Base-by-base conservation (phyloP, 2,888 invertebrate genomes). In the Drosophila fulvimacula region DNA sequence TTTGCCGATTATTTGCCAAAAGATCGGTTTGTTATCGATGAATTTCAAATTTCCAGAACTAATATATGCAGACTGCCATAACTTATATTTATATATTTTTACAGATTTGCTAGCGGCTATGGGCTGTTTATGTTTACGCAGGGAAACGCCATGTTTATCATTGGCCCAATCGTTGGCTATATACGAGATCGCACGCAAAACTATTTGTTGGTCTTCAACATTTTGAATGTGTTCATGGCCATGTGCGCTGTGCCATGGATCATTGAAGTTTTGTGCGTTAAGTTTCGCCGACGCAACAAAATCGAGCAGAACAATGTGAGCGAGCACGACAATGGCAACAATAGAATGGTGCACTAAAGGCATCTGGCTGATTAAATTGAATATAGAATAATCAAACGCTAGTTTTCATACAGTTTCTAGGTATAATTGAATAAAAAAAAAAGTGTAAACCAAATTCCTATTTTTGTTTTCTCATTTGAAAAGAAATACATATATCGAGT, bases 51-150 rank as follows among this genome's bases (percentile, higher is more conserved):
- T 30, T 17, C 13, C 17, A 21, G 3, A n/a, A 34, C 34, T 52
- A 0, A 2, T 21, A 10, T n/a, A 30, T 38, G 7, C 9, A 17
- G 4, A 38, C 0, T 34, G 34, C 34, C 34, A 15, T 10, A 11
- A 19, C 13, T 13, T 2, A 36, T 34, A 5, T 13, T 10, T 11
- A 5, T 10, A 7, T 32, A 13, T n/a, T 10, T 36, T 9, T 41
- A 5, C 52, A 92, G 95, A 79, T 96, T 96, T 83, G 94, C 96
- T 9, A 95, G 95, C 1, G 96, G 96, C 0, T 94, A 96, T 81
- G 95, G 96, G 0, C 91, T 96, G 42, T 96, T 95, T 82, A 95
- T 96, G 90, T 94, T 96, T 27, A 94, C 96, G 65, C 95, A 95
- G 71, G 96, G 96, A 1, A 92, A 94, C 30, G 93, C 95, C 6